Conservation (phyloP, 2,113 vertebrate species). For the Takifugu flavidus region DNA sequence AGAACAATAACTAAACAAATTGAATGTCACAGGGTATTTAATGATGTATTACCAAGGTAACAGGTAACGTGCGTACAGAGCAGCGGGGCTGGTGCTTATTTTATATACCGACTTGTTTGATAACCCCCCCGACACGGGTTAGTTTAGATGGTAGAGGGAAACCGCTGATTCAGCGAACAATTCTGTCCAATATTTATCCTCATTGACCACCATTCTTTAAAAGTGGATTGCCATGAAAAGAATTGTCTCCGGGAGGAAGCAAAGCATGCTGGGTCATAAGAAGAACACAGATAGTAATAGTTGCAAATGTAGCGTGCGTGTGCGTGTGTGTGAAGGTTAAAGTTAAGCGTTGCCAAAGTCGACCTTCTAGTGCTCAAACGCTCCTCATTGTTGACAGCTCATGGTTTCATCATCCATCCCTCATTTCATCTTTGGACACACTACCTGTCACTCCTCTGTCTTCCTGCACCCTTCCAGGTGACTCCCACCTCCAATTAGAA, state of each 20-base stretch:
- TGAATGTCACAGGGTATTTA: neutral
- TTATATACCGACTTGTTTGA: too few species aligned
- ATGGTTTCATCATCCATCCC: slow-evolving; percentile 12
- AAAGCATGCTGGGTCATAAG: slow-evolving; percentile 72
- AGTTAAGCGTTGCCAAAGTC: slow-evolving; percentile 37
- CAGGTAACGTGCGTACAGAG: too few species aligned
- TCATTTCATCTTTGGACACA: slow-evolving; percentile 5
- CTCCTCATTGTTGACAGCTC: slow-evolving; percentile 17
- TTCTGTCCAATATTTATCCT: too few species aligned
- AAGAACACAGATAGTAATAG: slow-evolving; percentile 63
- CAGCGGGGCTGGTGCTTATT: too few species aligned
- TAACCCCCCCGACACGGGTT: too few species aligned
- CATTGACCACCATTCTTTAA: too few species aligned
- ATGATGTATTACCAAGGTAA: neutral
- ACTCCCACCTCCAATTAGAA: slow-evolving; percentile 9
- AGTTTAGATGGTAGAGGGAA: too few species aligned
- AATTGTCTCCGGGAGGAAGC: slow-evolving; percentile 16
- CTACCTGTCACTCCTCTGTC: slow-evolving; percentile 1
- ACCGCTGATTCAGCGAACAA: too few species aligned
- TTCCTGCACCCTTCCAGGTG: neutral
- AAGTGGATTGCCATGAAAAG: too few species aligned
- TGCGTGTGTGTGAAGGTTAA: slow-evolving; percentile 37
- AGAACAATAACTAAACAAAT: too few species aligned
- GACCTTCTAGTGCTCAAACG: slow-evolving; percentile 4
- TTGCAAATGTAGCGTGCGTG: slow-evolving; percentile 47